Conservation (phyloP, 2,113 vertebrate species). For the Trogon surrucura region DNA sequence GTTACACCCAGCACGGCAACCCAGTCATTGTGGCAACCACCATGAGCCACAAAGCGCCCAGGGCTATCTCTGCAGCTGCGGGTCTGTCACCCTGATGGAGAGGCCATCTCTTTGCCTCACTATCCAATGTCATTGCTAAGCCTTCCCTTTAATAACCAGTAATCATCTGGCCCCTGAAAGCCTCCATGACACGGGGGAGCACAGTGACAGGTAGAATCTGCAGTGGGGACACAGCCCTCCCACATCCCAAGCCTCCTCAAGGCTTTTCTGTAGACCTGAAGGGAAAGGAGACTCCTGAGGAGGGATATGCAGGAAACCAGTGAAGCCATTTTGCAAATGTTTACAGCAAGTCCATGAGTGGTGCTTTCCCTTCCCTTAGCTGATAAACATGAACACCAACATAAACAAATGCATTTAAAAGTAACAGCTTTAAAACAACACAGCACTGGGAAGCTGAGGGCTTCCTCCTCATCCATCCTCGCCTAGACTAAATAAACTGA, state of each 20-base stretch:
- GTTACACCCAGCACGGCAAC: background rate
- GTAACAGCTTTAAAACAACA: background rate
- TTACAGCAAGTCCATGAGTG: background rate
- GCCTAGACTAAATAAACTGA: constrained; percentile 36
- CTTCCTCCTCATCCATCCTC: background rate
- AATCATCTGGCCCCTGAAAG: background rate
- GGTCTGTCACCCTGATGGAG: accelerated
- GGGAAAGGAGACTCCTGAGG: background rate
- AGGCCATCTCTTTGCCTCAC: background rate
- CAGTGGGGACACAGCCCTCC: too few species aligned
- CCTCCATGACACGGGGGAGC: accelerated
- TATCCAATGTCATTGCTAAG: background rate
- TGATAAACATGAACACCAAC: background rate
- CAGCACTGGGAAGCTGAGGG: background rate
- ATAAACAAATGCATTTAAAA: constrained; percentile 39
- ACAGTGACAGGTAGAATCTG: accelerated
- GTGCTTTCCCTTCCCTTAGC: background rate
- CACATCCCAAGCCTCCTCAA: background rate
- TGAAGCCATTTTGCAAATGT: background rate
- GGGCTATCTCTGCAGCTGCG: background rate
- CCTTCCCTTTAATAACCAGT: background rate
- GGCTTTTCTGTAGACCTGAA: background rate
- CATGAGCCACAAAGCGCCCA: accelerated
- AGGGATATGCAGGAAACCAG: background rate
- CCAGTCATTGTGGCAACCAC: background rate